Evolutionary conservation across 2,113 vertebrate genomes (phyloP).

Genomic region (Anhinga anhinga): DNA sequence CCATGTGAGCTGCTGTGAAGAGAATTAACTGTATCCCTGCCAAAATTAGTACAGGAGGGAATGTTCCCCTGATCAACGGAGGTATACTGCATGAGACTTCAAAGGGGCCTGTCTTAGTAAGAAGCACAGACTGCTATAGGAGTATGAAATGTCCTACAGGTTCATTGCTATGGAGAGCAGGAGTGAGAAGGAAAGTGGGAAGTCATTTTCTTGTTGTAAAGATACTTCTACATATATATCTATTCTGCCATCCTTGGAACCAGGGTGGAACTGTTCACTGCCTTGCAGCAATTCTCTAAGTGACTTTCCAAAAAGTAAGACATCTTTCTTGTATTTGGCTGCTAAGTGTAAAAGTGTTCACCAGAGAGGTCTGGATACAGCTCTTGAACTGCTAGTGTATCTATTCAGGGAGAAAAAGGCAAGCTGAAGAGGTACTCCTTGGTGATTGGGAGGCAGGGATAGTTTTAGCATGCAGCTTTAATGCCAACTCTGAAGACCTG

Average conservation of each 20-base stretch:
- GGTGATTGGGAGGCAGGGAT: not conserved
- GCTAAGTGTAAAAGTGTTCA: not conserved
- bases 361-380: not conserved
- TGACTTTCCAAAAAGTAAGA: not conserved
- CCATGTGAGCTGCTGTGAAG: not conserved
- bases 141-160: not conserved
- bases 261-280: not conserved
- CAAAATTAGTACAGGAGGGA: not conserved
- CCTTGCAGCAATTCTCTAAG: not conserved
- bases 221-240: fast-evolving
- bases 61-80: not conserved
- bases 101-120: not conserved
- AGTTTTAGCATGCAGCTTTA: not conserved
- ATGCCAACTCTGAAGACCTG: not conserved
- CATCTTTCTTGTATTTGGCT: not conserved
- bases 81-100: not conserved
- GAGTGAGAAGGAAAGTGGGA: not conserved
- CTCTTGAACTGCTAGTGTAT: not conserved
- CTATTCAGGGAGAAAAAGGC: not conserved
- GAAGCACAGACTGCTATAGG: not conserved
- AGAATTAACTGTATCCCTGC: not conserved
- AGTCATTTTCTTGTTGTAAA: not conserved
- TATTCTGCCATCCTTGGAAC: not conserved
- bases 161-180: not conserved
- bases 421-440: not conserved